Evolutionary conservation across 2,797 vertebrate species (phyloP).

Genomic region (Mallotus villosus): DNA sequence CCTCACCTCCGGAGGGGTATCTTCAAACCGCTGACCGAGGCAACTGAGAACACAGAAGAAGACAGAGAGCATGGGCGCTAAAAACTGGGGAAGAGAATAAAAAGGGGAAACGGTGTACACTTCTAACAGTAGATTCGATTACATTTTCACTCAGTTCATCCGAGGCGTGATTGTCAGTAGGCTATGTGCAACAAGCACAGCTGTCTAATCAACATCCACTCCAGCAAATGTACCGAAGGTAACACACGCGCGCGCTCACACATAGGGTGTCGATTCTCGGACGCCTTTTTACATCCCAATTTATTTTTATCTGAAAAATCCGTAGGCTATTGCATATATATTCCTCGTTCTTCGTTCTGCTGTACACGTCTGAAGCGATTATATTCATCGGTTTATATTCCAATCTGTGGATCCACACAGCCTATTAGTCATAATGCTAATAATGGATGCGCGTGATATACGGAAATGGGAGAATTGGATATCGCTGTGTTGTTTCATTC

Average conservation of each 20-base stretch:
- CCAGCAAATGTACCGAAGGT: constrained; percentile 8
- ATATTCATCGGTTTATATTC: constrained; percentile 42
- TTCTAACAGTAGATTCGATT: neutral
- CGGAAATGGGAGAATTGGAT: constrained; percentile 55
- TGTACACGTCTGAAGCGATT: constrained; percentile 32
- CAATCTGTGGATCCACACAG: constrained; percentile 22
- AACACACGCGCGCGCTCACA: neutral
- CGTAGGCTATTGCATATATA: constrained; percentile 29
- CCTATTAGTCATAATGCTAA: constrained; percentile 34
- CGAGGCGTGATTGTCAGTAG: neutral
- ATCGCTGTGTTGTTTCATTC: constrained; percentile 11
- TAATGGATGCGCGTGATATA: constrained; percentile 60
- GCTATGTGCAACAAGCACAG: neutral
- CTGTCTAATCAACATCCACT: constrained; percentile 36
- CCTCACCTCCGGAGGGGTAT: constrained; percentile 60
- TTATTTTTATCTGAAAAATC: neutral
- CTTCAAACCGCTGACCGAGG: constrained; percentile 53
- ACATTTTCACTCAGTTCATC: neutral
- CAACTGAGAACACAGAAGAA: constrained; percentile 49
- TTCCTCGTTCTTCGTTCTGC: constrained; percentile 10
- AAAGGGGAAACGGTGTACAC: neutral
- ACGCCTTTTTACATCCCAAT: neutral
- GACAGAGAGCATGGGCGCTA: neutral
- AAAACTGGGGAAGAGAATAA: too few species aligned
- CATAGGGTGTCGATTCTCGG: neutral